phyloP scores from a whole-genome alignment of 2,797 vertebrate genomes.

The Dermochelys coriacea region DNA sequence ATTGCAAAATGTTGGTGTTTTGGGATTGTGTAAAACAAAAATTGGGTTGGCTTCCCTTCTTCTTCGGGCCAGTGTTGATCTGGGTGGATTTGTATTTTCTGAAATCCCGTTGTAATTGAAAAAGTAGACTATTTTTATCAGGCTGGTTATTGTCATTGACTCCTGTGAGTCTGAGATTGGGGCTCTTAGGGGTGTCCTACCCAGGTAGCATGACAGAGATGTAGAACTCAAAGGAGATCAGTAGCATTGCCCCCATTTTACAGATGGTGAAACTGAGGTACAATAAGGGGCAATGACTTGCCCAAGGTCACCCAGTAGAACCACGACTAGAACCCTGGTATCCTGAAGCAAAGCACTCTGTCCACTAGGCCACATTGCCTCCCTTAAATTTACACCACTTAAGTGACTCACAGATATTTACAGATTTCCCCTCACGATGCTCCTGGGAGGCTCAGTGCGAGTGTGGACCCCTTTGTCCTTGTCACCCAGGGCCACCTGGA shows the following conservation, averaged over 20 bases:
- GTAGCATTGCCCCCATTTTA: background rate
- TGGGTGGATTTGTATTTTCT: background rate
- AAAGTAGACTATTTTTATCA: background rate
- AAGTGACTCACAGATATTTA: background rate
- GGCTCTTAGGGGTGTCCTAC: background rate
- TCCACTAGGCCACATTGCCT: background rate
- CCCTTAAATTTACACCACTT: background rate
- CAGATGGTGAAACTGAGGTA: background rate
- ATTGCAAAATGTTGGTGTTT: background rate
- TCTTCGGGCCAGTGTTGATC: background rate
- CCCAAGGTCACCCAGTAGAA: background rate
- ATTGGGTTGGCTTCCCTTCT: background rate
- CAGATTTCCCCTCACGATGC: background rate
- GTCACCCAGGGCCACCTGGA: background rate
- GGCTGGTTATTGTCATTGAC: background rate
- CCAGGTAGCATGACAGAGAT: background rate
- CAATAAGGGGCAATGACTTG: background rate
- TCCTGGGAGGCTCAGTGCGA: background rate
- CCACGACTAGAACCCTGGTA: background rate
- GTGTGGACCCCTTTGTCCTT: background rate
- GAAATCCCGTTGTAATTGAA: background rate
- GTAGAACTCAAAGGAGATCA: background rate
- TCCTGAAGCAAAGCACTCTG: background rate
- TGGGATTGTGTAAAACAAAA: background rate
- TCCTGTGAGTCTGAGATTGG: background rate